These are phyloP conservation scores for Mellivora capensis DNA, from an alignment of 2,113 vertebrate genomes.

Conservation along the genomic window DNA sequence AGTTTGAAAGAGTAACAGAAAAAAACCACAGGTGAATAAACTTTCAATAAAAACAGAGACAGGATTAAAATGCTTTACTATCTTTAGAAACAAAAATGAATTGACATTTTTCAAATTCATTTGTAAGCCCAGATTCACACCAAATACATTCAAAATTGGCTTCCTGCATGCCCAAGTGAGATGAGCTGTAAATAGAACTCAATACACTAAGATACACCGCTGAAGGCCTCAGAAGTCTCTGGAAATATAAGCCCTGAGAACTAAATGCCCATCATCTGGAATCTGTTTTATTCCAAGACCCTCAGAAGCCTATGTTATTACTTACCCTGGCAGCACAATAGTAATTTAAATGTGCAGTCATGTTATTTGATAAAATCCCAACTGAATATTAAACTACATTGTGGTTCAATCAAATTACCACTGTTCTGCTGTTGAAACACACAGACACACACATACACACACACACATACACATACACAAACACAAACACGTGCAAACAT, in stretches of 20 bases:
- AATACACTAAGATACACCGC: neutral
- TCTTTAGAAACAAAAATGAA: constrained; percentile 43
- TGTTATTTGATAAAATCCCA: constrained; percentile 66
- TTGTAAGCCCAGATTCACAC: constrained; percentile 32
- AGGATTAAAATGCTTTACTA: constrained; percentile 48
- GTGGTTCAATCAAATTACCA: constrained; percentile 28
- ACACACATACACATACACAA: neutral
- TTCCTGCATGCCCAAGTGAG: neutral
- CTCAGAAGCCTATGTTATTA: constrained; percentile 18
- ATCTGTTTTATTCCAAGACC: neutral
- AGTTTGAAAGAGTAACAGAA: constrained; percentile 43
- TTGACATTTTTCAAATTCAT: neutral
- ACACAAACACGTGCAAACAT: neutral
- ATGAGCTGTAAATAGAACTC: neutral
- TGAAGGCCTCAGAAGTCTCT: neutral
- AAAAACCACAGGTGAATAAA: constrained; percentile 54
- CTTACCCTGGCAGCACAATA: constrained; percentile 3
- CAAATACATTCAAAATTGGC: neutral
- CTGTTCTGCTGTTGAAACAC: neutral
- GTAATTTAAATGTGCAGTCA: constrained; percentile 50
- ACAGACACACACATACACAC: neutral
- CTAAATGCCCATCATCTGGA: constrained; percentile 6
- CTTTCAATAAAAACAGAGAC: constrained; percentile 42
- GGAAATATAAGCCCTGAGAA: neutral
- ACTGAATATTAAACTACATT: constrained; percentile 38